A percentile compares a stretch with the other conserved stretches of the same genome.
Evolutionary conservation across 1,140 invertebrate genomes (phyloP).

Genomic region (Popillia japonica): DNA sequence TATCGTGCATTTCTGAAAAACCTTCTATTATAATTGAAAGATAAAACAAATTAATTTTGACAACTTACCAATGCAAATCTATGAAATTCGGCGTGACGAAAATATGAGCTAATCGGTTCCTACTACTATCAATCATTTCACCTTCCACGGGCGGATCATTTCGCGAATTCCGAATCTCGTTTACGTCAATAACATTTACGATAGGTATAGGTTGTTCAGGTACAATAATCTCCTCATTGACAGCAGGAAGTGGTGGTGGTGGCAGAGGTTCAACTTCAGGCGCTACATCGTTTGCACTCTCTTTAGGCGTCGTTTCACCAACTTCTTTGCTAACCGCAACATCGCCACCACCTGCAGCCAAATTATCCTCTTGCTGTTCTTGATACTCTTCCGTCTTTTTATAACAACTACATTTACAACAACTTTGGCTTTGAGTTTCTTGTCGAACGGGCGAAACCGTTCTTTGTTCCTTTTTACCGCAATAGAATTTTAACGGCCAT

Average conservation of each 20-base stretch:
- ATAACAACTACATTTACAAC: slow-evolving; percentile 34
- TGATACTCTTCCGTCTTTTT: slow-evolving; percentile 17
- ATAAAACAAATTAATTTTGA: neutral
- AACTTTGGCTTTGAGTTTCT: neutral
- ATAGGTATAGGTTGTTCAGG: neutral
- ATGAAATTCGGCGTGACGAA: slow-evolving; percentile 15
- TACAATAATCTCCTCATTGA: neutral
- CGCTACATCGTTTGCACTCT: neutral
- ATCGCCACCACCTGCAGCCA: neutral
- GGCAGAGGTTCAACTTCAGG: neutral
- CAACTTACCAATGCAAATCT: slow-evolving; percentile 17
- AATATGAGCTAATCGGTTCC: neutral
- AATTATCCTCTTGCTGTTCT: neutral
- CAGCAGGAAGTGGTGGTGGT: too few species aligned
- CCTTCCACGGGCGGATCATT: neutral
- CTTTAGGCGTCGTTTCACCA: neutral
- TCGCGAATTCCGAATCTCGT: neutral
- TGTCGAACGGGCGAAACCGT: neutral
- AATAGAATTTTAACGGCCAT: slow-evolving; percentile 33
- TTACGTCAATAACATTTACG: neutral
- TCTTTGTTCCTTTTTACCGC: slow-evolving; percentile 15
- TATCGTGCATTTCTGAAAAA: too few species aligned
- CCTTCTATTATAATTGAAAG: too few species aligned
- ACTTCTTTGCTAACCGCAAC: too few species aligned
- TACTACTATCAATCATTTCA: neutral